Evolutionary conservation across 2,113 vertebrate genomes (phyloP).

Genomic region (Hemiprocne comata): DNA sequence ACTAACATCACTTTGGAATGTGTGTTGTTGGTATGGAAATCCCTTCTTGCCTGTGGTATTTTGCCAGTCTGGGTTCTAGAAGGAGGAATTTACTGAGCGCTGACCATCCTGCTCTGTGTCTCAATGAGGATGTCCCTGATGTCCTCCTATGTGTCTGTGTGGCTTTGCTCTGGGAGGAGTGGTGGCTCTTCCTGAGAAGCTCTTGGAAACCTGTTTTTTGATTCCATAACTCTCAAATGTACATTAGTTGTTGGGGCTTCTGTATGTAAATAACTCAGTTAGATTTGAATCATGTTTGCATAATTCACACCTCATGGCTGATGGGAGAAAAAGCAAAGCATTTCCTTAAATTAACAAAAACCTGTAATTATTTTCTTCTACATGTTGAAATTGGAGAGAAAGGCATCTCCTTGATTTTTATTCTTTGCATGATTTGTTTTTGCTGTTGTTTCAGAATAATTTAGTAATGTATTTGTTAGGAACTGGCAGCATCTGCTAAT

Average conservation of each 20-base stretch:
- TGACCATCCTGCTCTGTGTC: background rate
- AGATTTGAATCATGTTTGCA: constrained; percentile 68
- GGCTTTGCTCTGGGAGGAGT: constrained; percentile 5
- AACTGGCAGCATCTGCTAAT: constrained; percentile 49
- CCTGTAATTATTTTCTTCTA: constrained; percentile 61
- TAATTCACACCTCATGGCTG: constrained; percentile 75
- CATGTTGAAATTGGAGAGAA: constrained; percentile 43
- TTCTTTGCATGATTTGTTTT: constrained; percentile 38
- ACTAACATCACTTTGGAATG: background rate
- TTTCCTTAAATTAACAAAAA: constrained; percentile 78
- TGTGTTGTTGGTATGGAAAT: background rate
- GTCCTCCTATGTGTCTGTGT: background rate
- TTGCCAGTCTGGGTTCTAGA: background rate
- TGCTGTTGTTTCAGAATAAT: constrained; percentile 49
- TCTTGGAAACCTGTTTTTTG: constrained; percentile 26
- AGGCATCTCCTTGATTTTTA: constrained; percentile 24
- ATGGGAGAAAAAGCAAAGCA: constrained; percentile 67
- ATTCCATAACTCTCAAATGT: constrained; percentile 52
- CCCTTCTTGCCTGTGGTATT: background rate
- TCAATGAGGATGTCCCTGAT: background rate
- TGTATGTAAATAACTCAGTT: constrained; percentile 66
- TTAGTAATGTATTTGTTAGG: constrained; percentile 29
- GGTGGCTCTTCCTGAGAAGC: background rate
- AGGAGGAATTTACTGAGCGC: background rate
- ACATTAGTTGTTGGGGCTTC: constrained; percentile 52